A percentile compares a stretch with the other conserved stretches of the same genome.
Evolutionary conservation across 1,140 invertebrate species (phyloP).

Genomic region (Drosophila navojoa): DNA sequence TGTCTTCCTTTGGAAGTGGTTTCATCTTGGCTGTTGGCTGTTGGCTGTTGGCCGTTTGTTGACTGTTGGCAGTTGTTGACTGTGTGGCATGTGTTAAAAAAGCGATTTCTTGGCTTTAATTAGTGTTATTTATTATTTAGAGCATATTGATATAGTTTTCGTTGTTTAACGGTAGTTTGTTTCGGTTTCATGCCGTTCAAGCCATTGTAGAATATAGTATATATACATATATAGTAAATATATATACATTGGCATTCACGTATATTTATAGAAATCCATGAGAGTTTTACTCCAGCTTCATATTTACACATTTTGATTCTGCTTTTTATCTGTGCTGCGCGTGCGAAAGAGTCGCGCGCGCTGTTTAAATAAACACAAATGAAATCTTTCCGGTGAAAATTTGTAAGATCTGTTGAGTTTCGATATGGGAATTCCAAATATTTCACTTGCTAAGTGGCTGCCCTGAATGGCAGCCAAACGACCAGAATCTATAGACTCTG

Average conservation of each 20-base stretch:
- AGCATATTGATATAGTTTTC: constrained; percentile 83
- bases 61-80: constrained; percentile 1
- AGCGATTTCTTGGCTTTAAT: constrained; percentile 79
- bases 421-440: constrained; percentile 57
- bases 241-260: too few relatives aligned
- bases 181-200: constrained; percentile 48
- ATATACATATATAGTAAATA: too few relatives aligned
- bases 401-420: constrained; percentile 42
- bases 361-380: constrained; percentile 19
- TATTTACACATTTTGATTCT: constrained; percentile 47
- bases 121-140: constrained; percentile 84
- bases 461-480: constrained; percentile 29
- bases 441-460: constrained; percentile 61
- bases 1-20: constrained; percentile 52
- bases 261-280: constrained; percentile 75
- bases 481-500: neutral
- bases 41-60: constrained; percentile 2
- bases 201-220: constrained; percentile 51
- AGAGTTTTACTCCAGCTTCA: constrained; percentile 32
- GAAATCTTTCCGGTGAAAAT: constrained; percentile 45
- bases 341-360: constrained; percentile 49
- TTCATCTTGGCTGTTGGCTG: constrained; percentile 20
- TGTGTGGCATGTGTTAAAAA: constrained; percentile 73
- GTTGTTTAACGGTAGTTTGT: constrained; percentile 80
- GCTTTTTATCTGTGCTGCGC: constrained; percentile 26